Evolutionary conservation across 2,888 invertebrate species (phyloP), one percentile per base, ranked within the genome.

Genomic region (Papilio gigon): DNA sequence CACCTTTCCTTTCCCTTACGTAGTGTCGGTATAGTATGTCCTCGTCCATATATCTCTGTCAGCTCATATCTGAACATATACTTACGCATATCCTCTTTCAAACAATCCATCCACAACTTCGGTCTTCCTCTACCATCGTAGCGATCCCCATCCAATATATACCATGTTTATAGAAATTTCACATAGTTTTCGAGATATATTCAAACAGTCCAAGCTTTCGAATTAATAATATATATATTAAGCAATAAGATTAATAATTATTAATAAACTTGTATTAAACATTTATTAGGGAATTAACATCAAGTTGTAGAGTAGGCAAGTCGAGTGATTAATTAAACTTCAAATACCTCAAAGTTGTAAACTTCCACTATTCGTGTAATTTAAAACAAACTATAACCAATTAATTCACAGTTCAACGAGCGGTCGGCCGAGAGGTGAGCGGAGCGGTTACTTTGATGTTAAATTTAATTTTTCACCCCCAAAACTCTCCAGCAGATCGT

Each of bases 361-460:
- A 65, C 65, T 65, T 61, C n/a, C n/a, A 65, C 59, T 61, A 56
- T 65, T 65, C 65, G 20, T 37, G 44, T 68, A 68, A 69, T 69
- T 65, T 42, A 56, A 65, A 68, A 64, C 68, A 68, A 69, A 65
- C 60, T 69, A 61, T 56, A 69, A 65, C 61, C 56, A 65, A 65
- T 69, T 69, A 65, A 61, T 65, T 56, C 42, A 27, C 53, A 63
- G 67, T 62, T 62, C 44, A n/a, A 67, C 59, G 25, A 27, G 17
- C 20, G 40, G 47, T 47, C 40, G 53, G 22, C 42, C 40, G n/a
- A 56, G 30, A 62, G 53, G 53, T 61, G 30, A 67, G 30, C 62
- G 59, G 30, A 67, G 30, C 62, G 59, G 33, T 47, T 67, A 25
- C 30, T 56, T 30, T 67, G 40, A 61, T 30, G 40, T 67, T n/a